These are phyloP conservation scores for Metellina segmentata DNA, from an alignment of 2,888 invertebrate genomes.

Conservation along the genomic window DNA sequence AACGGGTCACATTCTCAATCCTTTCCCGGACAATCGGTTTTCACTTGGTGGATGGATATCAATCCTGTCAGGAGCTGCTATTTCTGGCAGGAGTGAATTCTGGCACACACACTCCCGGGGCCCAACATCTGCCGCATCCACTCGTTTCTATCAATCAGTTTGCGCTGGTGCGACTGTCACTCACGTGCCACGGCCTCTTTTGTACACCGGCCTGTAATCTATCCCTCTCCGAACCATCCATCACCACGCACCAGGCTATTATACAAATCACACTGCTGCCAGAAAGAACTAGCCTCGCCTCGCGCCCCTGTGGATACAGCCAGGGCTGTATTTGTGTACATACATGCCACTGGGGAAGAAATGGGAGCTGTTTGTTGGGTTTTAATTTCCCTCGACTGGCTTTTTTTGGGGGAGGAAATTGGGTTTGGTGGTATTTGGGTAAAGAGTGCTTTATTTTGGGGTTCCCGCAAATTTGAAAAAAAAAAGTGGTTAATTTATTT, in stretches of 20 bases:
- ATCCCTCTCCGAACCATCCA: conserved; percentile 62
- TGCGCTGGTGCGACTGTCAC: conserved; percentile 67
- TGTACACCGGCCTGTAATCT: conserved; percentile 74
- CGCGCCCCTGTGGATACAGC: conserved; percentile 23
- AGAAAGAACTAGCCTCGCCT: conserved; percentile 20
- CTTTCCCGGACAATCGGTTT: conserved; percentile 1
- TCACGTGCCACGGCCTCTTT: conserved; percentile 73
- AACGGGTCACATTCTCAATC: neutral
- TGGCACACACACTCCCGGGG: conserved; percentile 25
- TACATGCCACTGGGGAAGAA: conserved; percentile 4
- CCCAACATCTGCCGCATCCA: conserved; percentile 60
- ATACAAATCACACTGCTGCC: conserved; percentile 65
- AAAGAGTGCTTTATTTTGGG: no score
- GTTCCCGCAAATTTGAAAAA: no score
- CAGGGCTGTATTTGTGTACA: neutral
- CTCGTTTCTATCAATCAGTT: conserved; percentile 70
- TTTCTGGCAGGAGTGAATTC: conserved; percentile 39
- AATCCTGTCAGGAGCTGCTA: conserved; percentile 4
- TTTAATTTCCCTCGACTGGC: neutral
- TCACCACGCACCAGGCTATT: conserved; percentile 63
- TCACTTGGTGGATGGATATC: neutral
- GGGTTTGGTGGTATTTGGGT: no score
- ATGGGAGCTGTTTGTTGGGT: neutral
- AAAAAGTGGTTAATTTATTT: no score
- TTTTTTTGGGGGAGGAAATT: neutral